Percentiles rank a stretch among this genome's conserved stretches.
Conservation (phyloP, 2,888 invertebrate species). For the Agonopterix heracliana region DNA sequence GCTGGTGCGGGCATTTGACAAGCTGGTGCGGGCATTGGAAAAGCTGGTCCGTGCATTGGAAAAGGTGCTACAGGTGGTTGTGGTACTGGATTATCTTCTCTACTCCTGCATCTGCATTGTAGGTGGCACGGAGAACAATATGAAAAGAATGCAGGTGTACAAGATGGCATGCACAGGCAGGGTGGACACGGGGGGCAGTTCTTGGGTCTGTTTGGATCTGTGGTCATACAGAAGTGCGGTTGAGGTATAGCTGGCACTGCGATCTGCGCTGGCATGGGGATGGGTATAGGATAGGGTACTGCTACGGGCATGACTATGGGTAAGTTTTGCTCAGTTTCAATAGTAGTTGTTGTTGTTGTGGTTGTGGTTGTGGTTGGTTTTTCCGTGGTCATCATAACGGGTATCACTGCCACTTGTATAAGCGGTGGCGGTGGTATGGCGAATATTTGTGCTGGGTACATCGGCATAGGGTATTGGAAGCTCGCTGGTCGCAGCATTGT, state of each 20-base stretch:
- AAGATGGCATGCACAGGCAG: slow-evolving; percentile 46
- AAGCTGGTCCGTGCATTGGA: neutral
- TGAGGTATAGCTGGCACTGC: slow-evolving; percentile 16
- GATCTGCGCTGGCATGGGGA: slow-evolving; percentile 1
- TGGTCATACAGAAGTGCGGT: neutral
- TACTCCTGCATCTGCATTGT: slow-evolving; percentile 45
- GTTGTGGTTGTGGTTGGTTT: neutral
- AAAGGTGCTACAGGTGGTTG: neutral
- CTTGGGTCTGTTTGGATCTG: neutral
- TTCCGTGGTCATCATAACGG: neutral
- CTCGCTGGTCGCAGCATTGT: slow-evolving; percentile 10
- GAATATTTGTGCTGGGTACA: slow-evolving; percentile 2
- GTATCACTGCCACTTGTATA: neutral
- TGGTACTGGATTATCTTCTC: slow-evolving; percentile 7
- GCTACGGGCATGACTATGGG: neutral
- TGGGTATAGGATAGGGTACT: neutral
- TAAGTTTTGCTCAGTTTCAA: neutral
- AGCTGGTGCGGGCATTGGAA: slow-evolving; percentile 6
- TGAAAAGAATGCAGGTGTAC: slow-evolving; percentile 58
- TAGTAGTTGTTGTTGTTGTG: neutral
- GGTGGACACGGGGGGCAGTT: slow-evolving; percentile 56
- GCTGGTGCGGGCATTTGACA: slow-evolving; percentile 1
- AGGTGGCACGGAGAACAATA: slow-evolving; percentile 57
- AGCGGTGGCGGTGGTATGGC: slow-evolving; percentile 8
- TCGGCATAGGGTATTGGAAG: slow-evolving; percentile 23